phyloP scores from a whole-genome alignment of 2,797 vertebrate genomes.

The Lycodopsis pacificus region DNA sequence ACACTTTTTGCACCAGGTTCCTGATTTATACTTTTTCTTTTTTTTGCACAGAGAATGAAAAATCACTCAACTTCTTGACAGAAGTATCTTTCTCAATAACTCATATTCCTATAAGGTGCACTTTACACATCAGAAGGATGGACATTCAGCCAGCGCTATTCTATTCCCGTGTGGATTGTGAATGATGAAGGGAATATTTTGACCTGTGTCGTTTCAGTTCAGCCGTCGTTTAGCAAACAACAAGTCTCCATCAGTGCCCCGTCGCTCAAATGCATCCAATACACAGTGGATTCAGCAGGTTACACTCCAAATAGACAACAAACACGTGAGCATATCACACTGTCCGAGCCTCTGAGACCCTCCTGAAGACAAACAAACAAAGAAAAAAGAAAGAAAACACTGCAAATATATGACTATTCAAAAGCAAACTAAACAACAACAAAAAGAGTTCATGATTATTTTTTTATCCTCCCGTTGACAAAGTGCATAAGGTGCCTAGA shows the following conservation, averaged over 20 bases:
- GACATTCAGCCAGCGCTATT: constrained; percentile 61
- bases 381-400: constrained; percentile 40
- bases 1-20: constrained; percentile 73
- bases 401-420: constrained; percentile 58
- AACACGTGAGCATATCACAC: constrained; percentile 55
- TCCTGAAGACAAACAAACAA: neutral
- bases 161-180: constrained; percentile 49
- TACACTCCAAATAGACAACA: constrained; percentile 51
- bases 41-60: constrained; percentile 59
- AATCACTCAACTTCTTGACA: constrained; percentile 35
- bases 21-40: constrained; percentile 50
- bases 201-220: constrained; percentile 18
- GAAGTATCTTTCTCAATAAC: constrained; percentile 30
- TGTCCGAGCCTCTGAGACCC: constrained; percentile 45
- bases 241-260: constrained; percentile 41
- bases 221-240: constrained; percentile 20
- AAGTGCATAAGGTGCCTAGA: constrained; percentile 71
- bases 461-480: constrained; percentile 43
- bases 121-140: constrained; percentile 63
- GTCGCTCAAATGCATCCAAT: constrained; percentile 46
- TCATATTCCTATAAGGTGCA: constrained; percentile 70
- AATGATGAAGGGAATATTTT: constrained; percentile 46
- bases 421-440: constrained; percentile 53
- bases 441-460: constrained; percentile 40
- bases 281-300: constrained; percentile 50